Base-by-base conservation (phyloP, 1,140 invertebrate genomes). In the Vanessa tameamea region DNA sequence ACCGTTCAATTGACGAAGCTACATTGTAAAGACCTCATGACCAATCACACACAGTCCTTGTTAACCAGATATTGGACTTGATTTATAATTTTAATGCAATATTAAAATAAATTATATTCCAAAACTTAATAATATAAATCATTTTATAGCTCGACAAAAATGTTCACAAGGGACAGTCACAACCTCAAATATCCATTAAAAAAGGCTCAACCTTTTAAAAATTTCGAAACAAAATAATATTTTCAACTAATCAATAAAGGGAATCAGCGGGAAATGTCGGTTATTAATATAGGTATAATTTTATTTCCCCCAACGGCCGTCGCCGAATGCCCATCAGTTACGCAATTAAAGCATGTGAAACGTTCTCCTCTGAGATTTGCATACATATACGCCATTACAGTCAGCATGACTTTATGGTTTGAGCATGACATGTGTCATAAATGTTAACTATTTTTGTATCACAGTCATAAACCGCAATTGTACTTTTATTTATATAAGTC, bases 371-470 rank as follows among this genome's bases (percentile, higher is more conserved):
- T 78, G 82, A 88, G 85, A 88, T 88, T 88, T 87, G 87, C 87
- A 88, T 88, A 85, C 82, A 85, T 81, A 88, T 84, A 81, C 81
- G 80, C 80, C 80, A 88, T 88, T 87, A 85, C 85, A 81, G 78
- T 74, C 66, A 20, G 64, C 82, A 84, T 69, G 80, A 80, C 76
- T 82, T 84, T 82, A 79, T 75, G 68, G 73, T 16, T 51, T 23
- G 53, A 65, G 53, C 68, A 66, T 59, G 73, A 75, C 68, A 69
- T 68, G 72, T 51, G 47, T 59, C 48, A 67, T 73, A 64, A 73
- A 73, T 73, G 66, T 73, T 67, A 61, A 73, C 71, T 51, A 66
- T 72, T 67, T 67, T 67, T 73, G 55, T 64, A 51, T 64, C 14
- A 43, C 23, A 61, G 9, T 61, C 57, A 61, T 37, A 61, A 61